Base-by-base conservation (phyloP, 1,140 invertebrate genomes). In the Lanistes nyassanus region DNA sequence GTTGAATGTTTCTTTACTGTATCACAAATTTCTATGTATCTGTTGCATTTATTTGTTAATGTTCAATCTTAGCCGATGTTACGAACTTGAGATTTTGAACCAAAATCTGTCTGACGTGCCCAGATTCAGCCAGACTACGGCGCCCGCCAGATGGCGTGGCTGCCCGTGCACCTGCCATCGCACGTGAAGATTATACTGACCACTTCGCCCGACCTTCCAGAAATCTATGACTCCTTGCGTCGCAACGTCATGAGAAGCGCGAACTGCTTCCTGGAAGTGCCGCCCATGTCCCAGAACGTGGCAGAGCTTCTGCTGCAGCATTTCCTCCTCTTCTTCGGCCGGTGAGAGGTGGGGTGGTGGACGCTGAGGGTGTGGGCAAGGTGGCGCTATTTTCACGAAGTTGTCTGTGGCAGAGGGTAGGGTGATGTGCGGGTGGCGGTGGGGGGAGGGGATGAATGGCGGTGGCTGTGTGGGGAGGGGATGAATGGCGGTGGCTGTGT, bases 151-250 rank as follows among this genome's bases (percentile, higher is more conserved):
- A 66, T 88, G 75, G 62, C 80, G 23, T 89, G 88, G 88, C 58
- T 89, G 13, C 87, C 87, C 68, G 26, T 51, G 11, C 37, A 58
- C 9, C 78, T 89, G 47, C 81, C 79, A 0, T 16, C 37, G 4
- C 86, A 89, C 77, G 84, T 89, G 0, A 88, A 87, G 78, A 77
- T 88, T 16, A 77, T 89, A 36, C 13, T 88, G 34, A 84, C 87
- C 31, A 83, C 81, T 11, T 62, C 82, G 29, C 74, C 85, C 0
- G 64, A 75, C 23, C 42, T 70, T 26, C 74, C 82, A 66, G 72
- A 75, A 34, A 79, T 88, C 19, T 71, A 86, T 7, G 70, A 81
- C 4, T 67, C 56, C 42, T 76, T 88, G 37, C 66, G 76, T 62
- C 62, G 73, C 31, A 77, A 83, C 9, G 55, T 84, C 16, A 65